phyloP scores from a whole-genome alignment of 2,113 vertebrate species.

The Fregetta grallaria region DNA sequence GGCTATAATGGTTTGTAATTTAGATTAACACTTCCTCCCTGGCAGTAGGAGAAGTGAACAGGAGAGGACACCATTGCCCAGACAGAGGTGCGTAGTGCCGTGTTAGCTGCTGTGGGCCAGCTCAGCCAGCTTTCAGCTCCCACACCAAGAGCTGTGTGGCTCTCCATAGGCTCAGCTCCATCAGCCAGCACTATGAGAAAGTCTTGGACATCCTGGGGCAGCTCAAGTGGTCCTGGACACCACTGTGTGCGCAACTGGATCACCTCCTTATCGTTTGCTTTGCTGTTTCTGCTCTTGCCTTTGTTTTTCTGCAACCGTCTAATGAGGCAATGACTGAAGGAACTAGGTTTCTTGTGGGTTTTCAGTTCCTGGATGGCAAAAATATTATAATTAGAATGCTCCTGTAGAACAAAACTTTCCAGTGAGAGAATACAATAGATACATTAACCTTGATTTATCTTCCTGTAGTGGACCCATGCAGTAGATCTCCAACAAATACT shows the following conservation, averaged over 20 bases:
- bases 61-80: neutral
- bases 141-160: neutral
- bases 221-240: neutral
- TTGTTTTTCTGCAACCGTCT: neutral
- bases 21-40: neutral
- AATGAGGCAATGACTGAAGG: neutral
- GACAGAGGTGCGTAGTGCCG: rapidly evolving
- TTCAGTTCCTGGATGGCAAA: neutral
- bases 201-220: neutral
- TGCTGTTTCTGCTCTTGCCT: neutral
- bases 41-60: neutral
- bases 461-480: neutral
- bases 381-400: neutral
- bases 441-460: neutral
- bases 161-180: neutral
- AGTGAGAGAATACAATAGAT: neutral
- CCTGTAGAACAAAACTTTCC: neutral
- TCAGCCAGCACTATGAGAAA: neutral
- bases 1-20: neutral
- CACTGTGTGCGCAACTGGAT: neutral
- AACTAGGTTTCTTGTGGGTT: neutral
- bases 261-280: neutral
- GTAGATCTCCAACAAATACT: neutral
- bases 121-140: neutral
- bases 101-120: neutral